Evolutionary conservation across 2,113 vertebrate genomes (phyloP).

Genomic region (Lanius collurio): DNA sequence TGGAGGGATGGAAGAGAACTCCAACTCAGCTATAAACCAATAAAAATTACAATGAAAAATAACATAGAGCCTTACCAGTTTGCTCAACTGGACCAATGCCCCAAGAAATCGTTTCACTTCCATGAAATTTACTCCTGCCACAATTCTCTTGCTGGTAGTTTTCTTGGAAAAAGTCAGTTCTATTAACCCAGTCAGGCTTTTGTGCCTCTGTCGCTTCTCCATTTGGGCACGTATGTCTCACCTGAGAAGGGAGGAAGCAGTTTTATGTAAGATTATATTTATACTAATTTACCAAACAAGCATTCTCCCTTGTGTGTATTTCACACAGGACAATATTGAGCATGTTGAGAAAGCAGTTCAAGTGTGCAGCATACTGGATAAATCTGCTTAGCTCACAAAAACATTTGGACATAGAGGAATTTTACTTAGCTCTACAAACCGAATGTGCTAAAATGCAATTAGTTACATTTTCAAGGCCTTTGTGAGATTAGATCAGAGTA

Average conservation of each 20-base stretch:
- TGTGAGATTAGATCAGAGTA: background rate
- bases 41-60: background rate
- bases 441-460: background rate
- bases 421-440: background rate
- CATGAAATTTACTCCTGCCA: background rate
- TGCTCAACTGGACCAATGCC: background rate
- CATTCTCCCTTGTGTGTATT: background rate
- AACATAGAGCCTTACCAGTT: constrained; percentile 2
- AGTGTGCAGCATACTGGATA: background rate
- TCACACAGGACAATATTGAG: background rate
- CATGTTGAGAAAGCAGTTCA: background rate
- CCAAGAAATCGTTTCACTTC: background rate
- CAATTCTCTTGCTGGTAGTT: background rate
- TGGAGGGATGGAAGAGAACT: background rate
- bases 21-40: background rate
- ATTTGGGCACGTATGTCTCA: background rate
- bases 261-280: background rate
- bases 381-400: background rate
- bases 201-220: background rate
- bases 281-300: background rate
- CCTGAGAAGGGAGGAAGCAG: background rate
- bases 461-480: background rate
- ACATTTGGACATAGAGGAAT: background rate
- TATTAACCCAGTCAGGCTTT: constrained; percentile 28
- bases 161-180: constrained; percentile 62